These are phyloP conservation scores for Iguana delicatissima DNA, from an alignment of 2,797 vertebrate species.

Conservation along the genomic window DNA sequence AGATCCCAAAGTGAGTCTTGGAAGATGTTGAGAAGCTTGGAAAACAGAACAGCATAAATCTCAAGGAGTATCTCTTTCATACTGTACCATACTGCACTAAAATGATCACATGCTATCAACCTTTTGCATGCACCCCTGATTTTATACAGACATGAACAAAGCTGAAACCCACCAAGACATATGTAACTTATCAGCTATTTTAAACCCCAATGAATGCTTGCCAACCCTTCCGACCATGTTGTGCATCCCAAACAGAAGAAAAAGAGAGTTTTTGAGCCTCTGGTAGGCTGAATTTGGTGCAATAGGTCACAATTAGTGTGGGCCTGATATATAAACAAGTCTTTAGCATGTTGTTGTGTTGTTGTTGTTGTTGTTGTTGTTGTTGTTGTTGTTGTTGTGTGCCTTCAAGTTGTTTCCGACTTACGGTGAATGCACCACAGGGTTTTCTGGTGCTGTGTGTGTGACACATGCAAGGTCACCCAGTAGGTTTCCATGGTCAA, in stretches of 20 bases:
- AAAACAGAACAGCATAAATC: neutral
- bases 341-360: too few species aligned
- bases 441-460: too few species aligned
- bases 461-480: too few species aligned
- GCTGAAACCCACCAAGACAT: neutral
- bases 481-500: too few species aligned
- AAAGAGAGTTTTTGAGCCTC: neutral
- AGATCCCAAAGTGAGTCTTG: neutral
- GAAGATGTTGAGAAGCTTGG: neutral
- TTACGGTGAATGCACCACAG: too few species aligned
- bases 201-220: neutral
- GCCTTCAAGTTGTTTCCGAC: too few species aligned
- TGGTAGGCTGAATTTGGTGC: neutral
- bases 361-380: too few species aligned
- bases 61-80: neutral
- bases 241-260: neutral
- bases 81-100: neutral
- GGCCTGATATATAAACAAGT: neutral
- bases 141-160: neutral
- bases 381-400: too few species aligned
- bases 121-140: neutral
- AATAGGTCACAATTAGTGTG: neutral
- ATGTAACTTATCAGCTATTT: neutral
- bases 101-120: neutral
- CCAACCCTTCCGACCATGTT: neutral